These are phyloP conservation scores for Hipparchia semele DNA, from an alignment of 2,888 invertebrate species.

Conservation along the genomic window DNA sequence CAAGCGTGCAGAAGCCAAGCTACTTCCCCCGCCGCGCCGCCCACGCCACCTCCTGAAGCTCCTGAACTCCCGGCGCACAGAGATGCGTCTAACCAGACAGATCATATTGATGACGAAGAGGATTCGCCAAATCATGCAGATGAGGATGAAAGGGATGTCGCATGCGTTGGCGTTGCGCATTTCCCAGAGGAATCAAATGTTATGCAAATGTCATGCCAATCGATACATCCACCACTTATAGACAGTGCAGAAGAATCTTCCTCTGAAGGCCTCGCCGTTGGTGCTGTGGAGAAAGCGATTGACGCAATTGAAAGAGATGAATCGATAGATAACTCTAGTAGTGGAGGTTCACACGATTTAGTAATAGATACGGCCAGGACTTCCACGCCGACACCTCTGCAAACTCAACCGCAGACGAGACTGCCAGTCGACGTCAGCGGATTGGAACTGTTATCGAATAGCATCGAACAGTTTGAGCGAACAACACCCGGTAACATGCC, in stretches of 20 bases:
- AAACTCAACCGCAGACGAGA: constrained; percentile 46
- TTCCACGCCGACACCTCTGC: constrained; percentile 54
- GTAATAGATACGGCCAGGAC: constrained; percentile 73
- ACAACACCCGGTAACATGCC: constrained; percentile 71
- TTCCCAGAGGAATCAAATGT: constrained; percentile 64
- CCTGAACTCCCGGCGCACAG: constrained; percentile 86
- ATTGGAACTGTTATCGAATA: constrained; percentile 91
- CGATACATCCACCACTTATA: constrained; percentile 53
- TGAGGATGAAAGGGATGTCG: constrained; percentile 73
- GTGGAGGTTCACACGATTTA: constrained; percentile 72
- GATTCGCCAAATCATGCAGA: constrained; percentile 78
- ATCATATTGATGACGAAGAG: constrained; percentile 88
- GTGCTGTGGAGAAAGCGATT: constrained; percentile 72
- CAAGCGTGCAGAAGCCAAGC: constrained; percentile 80
- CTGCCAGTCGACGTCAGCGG: constrained; percentile 89
- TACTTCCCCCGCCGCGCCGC: constrained; percentile 85
- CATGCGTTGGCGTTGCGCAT: constrained; percentile 77
- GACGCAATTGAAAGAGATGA: constrained; percentile 74
- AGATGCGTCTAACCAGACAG: constrained; percentile 93
- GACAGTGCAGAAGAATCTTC: constrained; percentile 74
- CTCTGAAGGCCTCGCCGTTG: constrained; percentile 61
- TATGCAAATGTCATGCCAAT: constrained; percentile 45
- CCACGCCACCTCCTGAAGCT: constrained; percentile 77
- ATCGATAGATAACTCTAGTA: constrained; percentile 67
- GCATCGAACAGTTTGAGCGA: constrained; percentile 90